Evolutionary conservation across 2,888 invertebrate species (phyloP), one percentile per base, ranked within the genome.

Genomic region (Sinodicranocentrus sp.): DNA sequence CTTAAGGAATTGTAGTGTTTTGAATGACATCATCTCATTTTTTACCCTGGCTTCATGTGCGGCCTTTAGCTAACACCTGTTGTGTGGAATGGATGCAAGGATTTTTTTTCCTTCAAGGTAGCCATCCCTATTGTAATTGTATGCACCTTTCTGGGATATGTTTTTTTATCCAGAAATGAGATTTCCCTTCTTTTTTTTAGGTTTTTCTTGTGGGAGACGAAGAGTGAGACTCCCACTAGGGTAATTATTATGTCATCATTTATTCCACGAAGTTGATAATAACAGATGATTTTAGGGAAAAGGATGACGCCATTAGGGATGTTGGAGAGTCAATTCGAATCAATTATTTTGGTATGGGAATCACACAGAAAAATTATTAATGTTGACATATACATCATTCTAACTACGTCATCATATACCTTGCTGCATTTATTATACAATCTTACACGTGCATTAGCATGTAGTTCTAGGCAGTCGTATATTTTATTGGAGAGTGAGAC

Each of bases 171-270:
- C 77, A 77, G 77, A 61, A n/a, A 26, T 33, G 25, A n/a, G 59
- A 48, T 48, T 57, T 57, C 57, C 21, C 57, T 57, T 57, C 25
- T 33, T 63, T 63, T 61, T n/a, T 63, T 21, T 28, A 52, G 17
- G 15, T 43, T 43, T 8, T 10, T 59, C 21, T 57, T 39, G 59
- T 70, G 59, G 23, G 48, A 63, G 63, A 75, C 21, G 57, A 19
- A 25, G 48, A 54, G 17, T 19, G 44, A 77, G 54, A 26, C 71
- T 79, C 59, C 72, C 61, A 61, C 72, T 61, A 15, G 48, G 52
- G 23, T 59, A 65, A 67, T 67, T 72, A 72, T 72, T 72, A 72
- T 72, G 72, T 72, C 59, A 72, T 72, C 70, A 28, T 63, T n/a
- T 44, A 44, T 44, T 44, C 43, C 67, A 44, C 25, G 44, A 6